Base-by-base conservation (phyloP, 2,113 vertebrate genomes). In the Hippocampus barbouri region DNA sequence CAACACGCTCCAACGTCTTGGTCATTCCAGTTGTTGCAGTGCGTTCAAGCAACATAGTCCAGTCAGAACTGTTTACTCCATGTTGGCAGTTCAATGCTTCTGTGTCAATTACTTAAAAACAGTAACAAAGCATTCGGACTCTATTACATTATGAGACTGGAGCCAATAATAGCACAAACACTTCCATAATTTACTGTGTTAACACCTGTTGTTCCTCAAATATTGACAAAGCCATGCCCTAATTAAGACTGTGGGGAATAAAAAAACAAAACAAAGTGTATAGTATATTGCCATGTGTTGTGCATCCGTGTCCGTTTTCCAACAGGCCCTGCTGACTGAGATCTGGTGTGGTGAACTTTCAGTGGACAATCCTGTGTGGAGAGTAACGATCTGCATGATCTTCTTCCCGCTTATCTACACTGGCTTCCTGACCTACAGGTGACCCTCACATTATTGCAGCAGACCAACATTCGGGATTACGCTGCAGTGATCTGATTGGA, bases 291-390 rank as follows among this genome's bases (percentile, higher is more conserved):
- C 34, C 5, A 38, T 1, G 34, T n/a, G 20, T 9, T 9, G 6
- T 47, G 45, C 9, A 47, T 43, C 10, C 47, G 8, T 27, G 20
- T 51, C 11, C 12, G 41, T 66, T 53, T 4, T 83, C 57, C 79
- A 75, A 0, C 79, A 99, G 97, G 94, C 92, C 79, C 94, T 96
- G 66, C 89, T 99, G 72, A 98, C 96, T 76, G 94, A 94, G 88
- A 96, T 98, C 83, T 99, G 97, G 97, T 98, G 93, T 91, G 97
- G 97, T 0, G 93, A 96, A 86, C 91, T 99, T 54, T 91, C 92
- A 0, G 94, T 96, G 75, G 94, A 95, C 83, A 98, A 94, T 0
- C 87, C 91, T 8, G 88, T 94, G 4, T 98, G 96, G 95, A 86
- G 85, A 45, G 86, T 98, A 20, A 74, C 95, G 0, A 15, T 86